These are phyloP conservation scores for Columba guinea DNA, from an alignment of 2,797 vertebrate genomes.

Conservation along the genomic window DNA sequence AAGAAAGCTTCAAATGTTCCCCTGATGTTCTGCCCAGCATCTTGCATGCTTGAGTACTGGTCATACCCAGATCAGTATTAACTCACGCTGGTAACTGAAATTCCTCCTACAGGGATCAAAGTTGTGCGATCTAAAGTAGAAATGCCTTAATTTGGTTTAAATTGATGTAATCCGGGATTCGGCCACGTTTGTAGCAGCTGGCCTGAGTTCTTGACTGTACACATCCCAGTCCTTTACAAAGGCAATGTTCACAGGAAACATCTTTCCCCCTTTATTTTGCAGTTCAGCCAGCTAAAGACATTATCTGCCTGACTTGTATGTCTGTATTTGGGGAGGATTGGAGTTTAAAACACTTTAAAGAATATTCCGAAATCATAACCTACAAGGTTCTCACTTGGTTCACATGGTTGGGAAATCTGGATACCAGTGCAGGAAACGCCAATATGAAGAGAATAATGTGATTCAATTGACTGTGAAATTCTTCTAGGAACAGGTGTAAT, in stretches of 20 bases:
- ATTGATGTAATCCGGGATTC: background rate
- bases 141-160: conserved; percentile 39
- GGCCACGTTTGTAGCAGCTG: conserved; percentile 1
- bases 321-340: background rate
- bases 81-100: background rate
- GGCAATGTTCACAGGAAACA: background rate
- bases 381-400: background rate
- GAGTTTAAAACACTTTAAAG: background rate
- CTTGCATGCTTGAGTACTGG: background rate
- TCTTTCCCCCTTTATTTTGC: background rate
- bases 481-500: conserved; percentile 64
- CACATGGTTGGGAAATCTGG: background rate
- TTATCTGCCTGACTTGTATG: background rate
- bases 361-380: background rate
- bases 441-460: conserved; percentile 26
- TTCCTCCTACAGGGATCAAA: background rate
- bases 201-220: background rate
- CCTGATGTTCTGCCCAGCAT: conserved; percentile 21
- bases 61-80: background rate
- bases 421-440: background rate
- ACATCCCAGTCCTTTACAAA: background rate
- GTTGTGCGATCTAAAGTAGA: background rate
- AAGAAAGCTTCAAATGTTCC: background rate
- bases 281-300: background rate
- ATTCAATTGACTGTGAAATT: conserved; percentile 60